Evolutionary conservation across 2,797 vertebrate genomes (phyloP).

Genomic region (Stomatorhinus walkeri): DNA sequence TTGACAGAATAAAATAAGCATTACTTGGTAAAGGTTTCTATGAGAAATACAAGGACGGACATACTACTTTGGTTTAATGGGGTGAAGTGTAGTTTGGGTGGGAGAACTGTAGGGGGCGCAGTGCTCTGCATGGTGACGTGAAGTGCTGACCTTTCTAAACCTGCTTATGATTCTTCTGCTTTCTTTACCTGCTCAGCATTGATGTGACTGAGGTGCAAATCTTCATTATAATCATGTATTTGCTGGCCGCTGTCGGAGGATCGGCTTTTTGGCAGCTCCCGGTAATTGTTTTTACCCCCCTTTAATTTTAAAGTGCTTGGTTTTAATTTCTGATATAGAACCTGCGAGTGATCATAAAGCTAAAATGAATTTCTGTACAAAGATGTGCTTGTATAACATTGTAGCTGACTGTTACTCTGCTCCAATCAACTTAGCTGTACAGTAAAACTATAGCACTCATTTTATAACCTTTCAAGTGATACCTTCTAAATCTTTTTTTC

Average conservation of each 20-base stretch:
- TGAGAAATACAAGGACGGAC: background rate
- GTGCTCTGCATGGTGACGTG: slow-evolving; percentile 45
- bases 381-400: slow-evolving; percentile 1
- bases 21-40: background rate
- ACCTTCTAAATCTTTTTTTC: background rate
- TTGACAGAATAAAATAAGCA: background rate
- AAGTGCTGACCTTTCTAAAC: slow-evolving; percentile 60
- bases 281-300: slow-evolving; percentile 65
- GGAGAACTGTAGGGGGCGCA: slow-evolving; percentile 31
- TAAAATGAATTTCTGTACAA: background rate
- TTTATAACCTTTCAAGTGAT: background rate
- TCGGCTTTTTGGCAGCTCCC: slow-evolving; percentile 93
- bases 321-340: background rate
- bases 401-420: background rate
- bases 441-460: background rate
- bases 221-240: slow-evolving; percentile 98
- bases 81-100: background rate
- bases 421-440: background rate
- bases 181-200: slow-evolving; percentile 83
- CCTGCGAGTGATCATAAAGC: background rate
- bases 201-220: slow-evolving; percentile 99
- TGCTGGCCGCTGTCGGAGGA: slow-evolving; percentile 96
- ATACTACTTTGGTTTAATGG: background rate
- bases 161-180: slow-evolving; percentile 58
- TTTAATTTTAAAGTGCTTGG: background rate